These are phyloP conservation scores for Drosophila sechellia DNA, from an alignment of 1,140 invertebrate genomes.

Conservation along the genomic window DNA sequence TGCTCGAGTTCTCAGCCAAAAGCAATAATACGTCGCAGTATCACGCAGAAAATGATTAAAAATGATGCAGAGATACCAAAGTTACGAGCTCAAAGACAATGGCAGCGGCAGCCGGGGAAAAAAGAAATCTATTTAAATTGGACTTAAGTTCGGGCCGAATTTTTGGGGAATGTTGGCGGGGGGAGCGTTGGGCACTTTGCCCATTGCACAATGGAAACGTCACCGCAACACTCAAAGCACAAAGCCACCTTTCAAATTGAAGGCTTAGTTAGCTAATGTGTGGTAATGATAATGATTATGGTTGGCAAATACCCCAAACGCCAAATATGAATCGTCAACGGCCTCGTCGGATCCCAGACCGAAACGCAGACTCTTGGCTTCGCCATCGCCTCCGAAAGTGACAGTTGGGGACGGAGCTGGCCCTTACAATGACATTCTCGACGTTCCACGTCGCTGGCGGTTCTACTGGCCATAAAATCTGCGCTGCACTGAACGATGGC, in stretches of 20 bases:
- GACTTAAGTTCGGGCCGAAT: slow-evolving; percentile 43
- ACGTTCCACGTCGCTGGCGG: slow-evolving; percentile 26
- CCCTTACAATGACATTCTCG: slow-evolving; percentile 58
- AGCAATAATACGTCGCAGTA: slow-evolving; percentile 36
- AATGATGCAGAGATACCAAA: slow-evolving; percentile 43
- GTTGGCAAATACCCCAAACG: slow-evolving; percentile 66
- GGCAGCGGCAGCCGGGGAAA: slow-evolving; percentile 13
- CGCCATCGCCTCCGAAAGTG: slow-evolving; percentile 34
- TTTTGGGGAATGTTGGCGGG: slow-evolving; percentile 43
- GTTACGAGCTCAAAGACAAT: slow-evolving; percentile 27
- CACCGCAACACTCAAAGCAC: slow-evolving; percentile 42
- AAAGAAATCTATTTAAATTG: slow-evolving; percentile 75
- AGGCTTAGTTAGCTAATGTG: slow-evolving; percentile 71
- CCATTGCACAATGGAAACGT: slow-evolving; percentile 65
- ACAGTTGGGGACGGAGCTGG: slow-evolving; percentile 22
- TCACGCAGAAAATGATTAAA: slow-evolving; percentile 60
- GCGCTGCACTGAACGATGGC: slow-evolving; percentile 28
- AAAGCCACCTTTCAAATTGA: slow-evolving; percentile 78
- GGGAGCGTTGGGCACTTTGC: slow-evolving; percentile 36
- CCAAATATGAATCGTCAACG: slow-evolving; percentile 43
- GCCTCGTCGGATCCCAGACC: slow-evolving; percentile 9
- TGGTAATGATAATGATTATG: slow-evolving; percentile 80
- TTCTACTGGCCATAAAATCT: slow-evolving; percentile 34
- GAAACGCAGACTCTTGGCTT: not conserved
- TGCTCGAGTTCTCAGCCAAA: slow-evolving; percentile 23